These are phyloP conservation scores for Zonitis immaculata DNA, from an alignment of 2,888 invertebrate genomes.

Conservation along the genomic window DNA sequence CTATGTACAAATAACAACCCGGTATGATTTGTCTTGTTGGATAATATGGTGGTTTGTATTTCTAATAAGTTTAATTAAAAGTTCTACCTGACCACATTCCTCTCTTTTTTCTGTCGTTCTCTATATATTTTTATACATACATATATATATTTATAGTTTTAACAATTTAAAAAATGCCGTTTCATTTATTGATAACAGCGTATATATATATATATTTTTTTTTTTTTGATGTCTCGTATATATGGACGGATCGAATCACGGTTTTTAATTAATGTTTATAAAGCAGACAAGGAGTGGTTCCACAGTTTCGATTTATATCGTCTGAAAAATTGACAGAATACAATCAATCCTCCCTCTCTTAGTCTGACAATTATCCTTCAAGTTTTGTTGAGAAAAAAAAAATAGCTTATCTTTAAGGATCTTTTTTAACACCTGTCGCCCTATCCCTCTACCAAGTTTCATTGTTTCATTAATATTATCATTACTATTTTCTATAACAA, in stretches of 20 bases:
- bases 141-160: no score
- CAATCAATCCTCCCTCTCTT: background rate
- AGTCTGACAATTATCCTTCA: slow-evolving; percentile 1
- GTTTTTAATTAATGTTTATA: background rate
- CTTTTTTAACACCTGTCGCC: slow-evolving; percentile 17
- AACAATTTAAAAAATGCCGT: no score
- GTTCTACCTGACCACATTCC: no score
- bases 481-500: background rate
- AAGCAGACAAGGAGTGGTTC: background rate
- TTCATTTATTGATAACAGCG: background rate
- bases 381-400: background rate
- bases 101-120: no score
- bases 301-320: slow-evolving; percentile 1
- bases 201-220: background rate
- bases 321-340: slow-evolving; percentile 4
- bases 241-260: background rate
- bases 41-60: background rate
- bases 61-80: background rate
- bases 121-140: no score
- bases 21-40: background rate
- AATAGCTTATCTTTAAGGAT: no score
- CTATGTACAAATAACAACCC: no score
- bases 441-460: no score
- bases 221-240: background rate
- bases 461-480: no score